A percentile compares a stretch with the other conserved stretches of the same genome.
phyloP scores from a whole-genome alignment of 2,888 invertebrate species.

The Digitonthophagus gazella region DNA sequence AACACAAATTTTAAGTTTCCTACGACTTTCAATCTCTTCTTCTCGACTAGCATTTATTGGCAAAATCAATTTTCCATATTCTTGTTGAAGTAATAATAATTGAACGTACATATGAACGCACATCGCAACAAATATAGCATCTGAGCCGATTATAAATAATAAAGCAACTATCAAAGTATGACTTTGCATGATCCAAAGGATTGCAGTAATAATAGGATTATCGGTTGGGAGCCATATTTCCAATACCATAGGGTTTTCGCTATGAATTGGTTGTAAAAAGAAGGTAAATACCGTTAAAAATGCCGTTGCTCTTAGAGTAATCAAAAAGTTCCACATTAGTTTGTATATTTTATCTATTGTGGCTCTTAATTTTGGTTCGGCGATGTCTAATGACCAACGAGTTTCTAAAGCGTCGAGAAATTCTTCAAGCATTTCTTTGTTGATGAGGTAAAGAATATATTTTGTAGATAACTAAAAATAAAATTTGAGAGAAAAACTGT shows the following conservation, averaged over 20 bases:
- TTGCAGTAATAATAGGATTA: background rate
- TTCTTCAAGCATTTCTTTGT: constrained; percentile 1
- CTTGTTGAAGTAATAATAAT: constrained; percentile 14
- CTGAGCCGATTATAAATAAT: constrained; percentile 8
- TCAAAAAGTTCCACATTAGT: constrained; percentile 2
- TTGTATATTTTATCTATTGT: constrained; percentile 10
- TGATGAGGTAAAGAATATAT: background rate
- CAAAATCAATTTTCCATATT: constrained; percentile 10
- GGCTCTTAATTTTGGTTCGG: background rate
- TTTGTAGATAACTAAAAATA: constrained; percentile 13
- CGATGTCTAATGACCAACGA: constrained; percentile 10
- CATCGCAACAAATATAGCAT: constrained; percentile 19
- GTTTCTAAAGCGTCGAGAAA: background rate
- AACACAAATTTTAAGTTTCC: constrained; percentile 14
- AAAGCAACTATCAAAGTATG: constrained; percentile 1
- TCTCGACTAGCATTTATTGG: background rate
- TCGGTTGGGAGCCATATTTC: constrained; percentile 11
- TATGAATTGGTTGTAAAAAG: constrained; percentile 9
- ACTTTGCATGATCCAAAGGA: constrained; percentile 9
- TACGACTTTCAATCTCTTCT: constrained; percentile 1
- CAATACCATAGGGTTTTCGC: constrained; percentile 12
- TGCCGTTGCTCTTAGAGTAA: background rate
- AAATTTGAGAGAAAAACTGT: too few relatives aligned
- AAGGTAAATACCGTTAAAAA: constrained; percentile 8
- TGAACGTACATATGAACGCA: constrained; percentile 17